A percentile compares a stretch with the other conserved stretches of the same genome.
Evolutionary conservation across 2,113 vertebrate species (phyloP).

Genomic region (Ochotona curzoniae): DNA sequence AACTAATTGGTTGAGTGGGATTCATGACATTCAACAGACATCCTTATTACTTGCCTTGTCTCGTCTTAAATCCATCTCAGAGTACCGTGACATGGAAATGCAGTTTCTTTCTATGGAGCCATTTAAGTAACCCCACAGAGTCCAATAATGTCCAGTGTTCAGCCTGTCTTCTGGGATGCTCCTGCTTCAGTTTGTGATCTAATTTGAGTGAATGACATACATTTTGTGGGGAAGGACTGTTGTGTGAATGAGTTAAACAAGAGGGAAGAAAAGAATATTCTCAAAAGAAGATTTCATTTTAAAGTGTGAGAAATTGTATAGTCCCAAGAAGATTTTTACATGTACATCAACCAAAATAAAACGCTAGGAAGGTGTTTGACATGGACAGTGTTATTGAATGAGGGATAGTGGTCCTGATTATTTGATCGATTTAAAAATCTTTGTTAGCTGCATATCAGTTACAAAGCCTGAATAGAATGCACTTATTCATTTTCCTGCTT

Average conservation of each 20-base stretch:
- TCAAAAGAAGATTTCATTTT: constrained; percentile 42
- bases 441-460: constrained; percentile 29
- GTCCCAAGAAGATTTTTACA: constrained; percentile 35
- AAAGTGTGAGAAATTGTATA: constrained; percentile 39
- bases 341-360: constrained; percentile 40
- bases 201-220: constrained; percentile 60
- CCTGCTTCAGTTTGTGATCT: constrained; percentile 66
- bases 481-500: constrained; percentile 60
- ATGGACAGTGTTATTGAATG: constrained; percentile 63
- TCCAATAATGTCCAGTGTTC: constrained; percentile 57
- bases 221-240: neutral
- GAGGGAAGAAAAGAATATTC: neutral
- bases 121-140: constrained; percentile 62
- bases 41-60: constrained; percentile 75
- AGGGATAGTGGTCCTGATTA: constrained; percentile 66
- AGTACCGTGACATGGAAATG: constrained; percentile 70
- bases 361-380: constrained; percentile 50
- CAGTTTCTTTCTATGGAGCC: constrained; percentile 70
- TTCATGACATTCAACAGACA: constrained; percentile 77
- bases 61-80: constrained; percentile 70
- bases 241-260: neutral
- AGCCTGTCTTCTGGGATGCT: constrained; percentile 56
- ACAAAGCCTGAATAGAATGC: constrained; percentile 47
- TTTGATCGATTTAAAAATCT: constrained; percentile 72
- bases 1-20: constrained; percentile 76